Evolutionary conservation across 2,888 invertebrate species (phyloP).

Genomic region (Calephelis perditalis): DNA sequence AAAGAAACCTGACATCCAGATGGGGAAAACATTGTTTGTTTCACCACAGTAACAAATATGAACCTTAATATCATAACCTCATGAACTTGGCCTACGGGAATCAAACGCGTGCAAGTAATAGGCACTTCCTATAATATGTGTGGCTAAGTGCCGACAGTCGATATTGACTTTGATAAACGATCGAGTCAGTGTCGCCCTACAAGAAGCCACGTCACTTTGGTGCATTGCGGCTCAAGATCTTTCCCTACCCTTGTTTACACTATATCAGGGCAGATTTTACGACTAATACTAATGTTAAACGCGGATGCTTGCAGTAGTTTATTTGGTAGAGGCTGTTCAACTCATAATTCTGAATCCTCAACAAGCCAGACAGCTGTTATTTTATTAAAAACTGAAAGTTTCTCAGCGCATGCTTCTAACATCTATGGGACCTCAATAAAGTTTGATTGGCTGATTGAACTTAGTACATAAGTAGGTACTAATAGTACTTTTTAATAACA

Average conservation of each 20-base stretch:
- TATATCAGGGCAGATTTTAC: constrained; percentile 65
- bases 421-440: too few relatives aligned
- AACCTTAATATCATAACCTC: constrained; percentile 30
- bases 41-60: constrained; percentile 28
- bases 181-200: constrained; percentile 65
- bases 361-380: too few relatives aligned
- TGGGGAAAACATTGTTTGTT: too few relatives aligned
- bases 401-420: too few relatives aligned
- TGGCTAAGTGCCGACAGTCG: constrained; percentile 62
- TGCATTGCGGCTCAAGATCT: constrained; percentile 65
- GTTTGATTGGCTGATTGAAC: too few relatives aligned
- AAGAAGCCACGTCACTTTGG: constrained; percentile 73
- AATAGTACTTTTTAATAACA: too few relatives aligned
- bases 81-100: constrained; percentile 32
- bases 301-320: constrained; percentile 55
- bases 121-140: constrained; percentile 49
- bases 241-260: constrained; percentile 66
- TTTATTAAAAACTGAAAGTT: too few relatives aligned
- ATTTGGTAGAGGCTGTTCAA: constrained; percentile 59
- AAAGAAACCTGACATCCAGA: too few relatives aligned
- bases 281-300: constrained; percentile 59
- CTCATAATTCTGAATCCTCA: constrained; percentile 35
- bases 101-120: constrained; percentile 53
- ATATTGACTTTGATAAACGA: constrained; percentile 78
- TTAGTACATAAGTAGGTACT: too few relatives aligned